phyloP scores from a whole-genome alignment of 2,113 vertebrate species.

The Cygnus buccinator region DNA sequence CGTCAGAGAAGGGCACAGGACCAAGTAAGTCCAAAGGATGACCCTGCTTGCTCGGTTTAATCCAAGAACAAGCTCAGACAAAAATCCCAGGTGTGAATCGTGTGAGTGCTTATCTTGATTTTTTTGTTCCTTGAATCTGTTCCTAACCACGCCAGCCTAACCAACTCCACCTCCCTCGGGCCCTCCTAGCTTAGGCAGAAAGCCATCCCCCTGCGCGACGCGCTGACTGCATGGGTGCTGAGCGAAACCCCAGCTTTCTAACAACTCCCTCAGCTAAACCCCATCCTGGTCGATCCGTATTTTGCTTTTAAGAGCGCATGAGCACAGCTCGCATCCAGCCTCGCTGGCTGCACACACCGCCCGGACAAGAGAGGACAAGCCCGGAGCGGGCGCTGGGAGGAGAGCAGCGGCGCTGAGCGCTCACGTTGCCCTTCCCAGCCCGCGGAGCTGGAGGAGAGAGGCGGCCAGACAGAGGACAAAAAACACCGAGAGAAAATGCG shows the following conservation, averaged over 20 bases:
- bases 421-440: background rate
- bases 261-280: background rate
- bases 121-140: background rate
- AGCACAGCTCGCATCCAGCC: background rate
- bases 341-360: background rate
- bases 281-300: background rate
- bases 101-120: background rate
- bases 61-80: background rate
- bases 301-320: background rate
- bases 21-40: background rate
- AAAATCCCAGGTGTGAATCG: background rate
- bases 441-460: background rate
- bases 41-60: background rate
- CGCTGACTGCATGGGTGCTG: background rate
- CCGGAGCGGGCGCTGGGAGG: background rate
- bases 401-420: fast-evolving
- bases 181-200: background rate
- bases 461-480: background rate
- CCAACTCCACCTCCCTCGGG: background rate
- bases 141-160: background rate
- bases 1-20: background rate
- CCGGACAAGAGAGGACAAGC: background rate
- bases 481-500: background rate
- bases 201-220: background rate
- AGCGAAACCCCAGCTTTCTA: background rate